A percentile compares a stretch with the other conserved stretches of the same genome.
Conservation (phyloP, 2,888 invertebrate species). For the Nipponacmea schrenckii region DNA sequence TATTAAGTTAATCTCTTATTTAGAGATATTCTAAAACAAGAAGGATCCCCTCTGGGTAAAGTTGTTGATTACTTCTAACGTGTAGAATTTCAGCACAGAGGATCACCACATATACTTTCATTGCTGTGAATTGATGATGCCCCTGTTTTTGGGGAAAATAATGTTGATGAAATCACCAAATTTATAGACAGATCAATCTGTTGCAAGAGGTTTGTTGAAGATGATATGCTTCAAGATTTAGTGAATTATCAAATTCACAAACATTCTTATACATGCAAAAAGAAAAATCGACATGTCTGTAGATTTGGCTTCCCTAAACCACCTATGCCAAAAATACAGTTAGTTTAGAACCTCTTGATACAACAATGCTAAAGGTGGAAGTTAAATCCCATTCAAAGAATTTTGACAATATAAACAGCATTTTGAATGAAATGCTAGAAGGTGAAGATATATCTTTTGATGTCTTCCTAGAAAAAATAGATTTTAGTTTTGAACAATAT, state of each 20-base stretch:
- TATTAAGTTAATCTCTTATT: constrained; percentile 35
- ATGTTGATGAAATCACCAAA: too few species aligned
- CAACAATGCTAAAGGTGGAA: background rate
- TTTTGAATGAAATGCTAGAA: background rate
- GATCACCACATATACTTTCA: constrained; percentile 42
- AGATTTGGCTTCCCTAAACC: constrained; percentile 12
- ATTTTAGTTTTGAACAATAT: too few species aligned
- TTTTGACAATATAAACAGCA: background rate
- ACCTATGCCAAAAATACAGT: constrained; percentile 4
- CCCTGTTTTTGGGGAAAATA: constrained; percentile 31
- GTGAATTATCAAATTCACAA: too few species aligned
- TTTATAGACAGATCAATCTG: constrained; percentile 28
- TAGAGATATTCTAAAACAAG: constrained; percentile 15
- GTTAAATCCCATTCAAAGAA: background rate
- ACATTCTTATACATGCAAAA: constrained; percentile 27
- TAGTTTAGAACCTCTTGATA: constrained; percentile 11
- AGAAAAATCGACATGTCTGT: background rate
- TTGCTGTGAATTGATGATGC: constrained; percentile 37
- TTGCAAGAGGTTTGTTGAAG: constrained; percentile 29
- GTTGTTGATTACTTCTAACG: constrained; percentile 37
- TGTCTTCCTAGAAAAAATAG: too few species aligned
- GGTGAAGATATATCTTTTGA: too few species aligned
- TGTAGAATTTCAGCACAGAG: constrained; percentile 42
- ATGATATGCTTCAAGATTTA: constrained; percentile 15
- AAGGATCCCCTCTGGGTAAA: constrained; percentile 33